Evolutionary conservation across 2,113 vertebrate species (phyloP).

Genomic region (Raja brachyura): DNA sequence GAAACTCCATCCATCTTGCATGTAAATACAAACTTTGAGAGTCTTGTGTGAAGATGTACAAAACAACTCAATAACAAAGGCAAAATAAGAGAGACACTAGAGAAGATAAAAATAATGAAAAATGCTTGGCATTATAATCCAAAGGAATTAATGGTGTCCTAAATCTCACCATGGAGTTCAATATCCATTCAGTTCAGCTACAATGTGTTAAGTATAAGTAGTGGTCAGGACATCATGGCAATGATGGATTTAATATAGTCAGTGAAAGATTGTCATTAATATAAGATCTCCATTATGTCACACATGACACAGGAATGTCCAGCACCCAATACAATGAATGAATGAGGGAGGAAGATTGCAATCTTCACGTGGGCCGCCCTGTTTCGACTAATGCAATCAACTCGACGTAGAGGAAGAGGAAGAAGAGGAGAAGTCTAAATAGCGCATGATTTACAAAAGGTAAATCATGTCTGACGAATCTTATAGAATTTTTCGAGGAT

Average conservation of each 20-base stretch:
- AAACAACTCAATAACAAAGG: background rate
- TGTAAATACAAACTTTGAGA: conserved; percentile 11
- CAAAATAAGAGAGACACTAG: too few relatives aligned
- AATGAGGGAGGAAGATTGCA: too few relatives aligned
- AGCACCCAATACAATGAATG: background rate
- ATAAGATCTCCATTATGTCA: background rate
- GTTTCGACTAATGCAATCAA: too few relatives aligned
- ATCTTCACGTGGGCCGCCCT: too few relatives aligned
- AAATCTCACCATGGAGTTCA: background rate
- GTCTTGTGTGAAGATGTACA: background rate
- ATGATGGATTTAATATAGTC: background rate
- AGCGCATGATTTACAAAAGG: too few relatives aligned
- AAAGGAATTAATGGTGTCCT: background rate
- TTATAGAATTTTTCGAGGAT: too few relatives aligned
- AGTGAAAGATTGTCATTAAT: background rate
- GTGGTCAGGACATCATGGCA: background rate
- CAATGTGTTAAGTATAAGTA: background rate
- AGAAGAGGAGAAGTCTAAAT: too few relatives aligned
- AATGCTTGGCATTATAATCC: background rate
- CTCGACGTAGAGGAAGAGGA: too few relatives aligned
- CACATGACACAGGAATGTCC: background rate
- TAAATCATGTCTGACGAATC: too few relatives aligned
- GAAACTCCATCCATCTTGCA: background rate
- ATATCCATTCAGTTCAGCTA: background rate
- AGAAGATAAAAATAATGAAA: background rate